These are phyloP conservation scores for Trachelus troglodyta DNA, from an alignment of 2,888 invertebrate species.

Conservation along the genomic window DNA sequence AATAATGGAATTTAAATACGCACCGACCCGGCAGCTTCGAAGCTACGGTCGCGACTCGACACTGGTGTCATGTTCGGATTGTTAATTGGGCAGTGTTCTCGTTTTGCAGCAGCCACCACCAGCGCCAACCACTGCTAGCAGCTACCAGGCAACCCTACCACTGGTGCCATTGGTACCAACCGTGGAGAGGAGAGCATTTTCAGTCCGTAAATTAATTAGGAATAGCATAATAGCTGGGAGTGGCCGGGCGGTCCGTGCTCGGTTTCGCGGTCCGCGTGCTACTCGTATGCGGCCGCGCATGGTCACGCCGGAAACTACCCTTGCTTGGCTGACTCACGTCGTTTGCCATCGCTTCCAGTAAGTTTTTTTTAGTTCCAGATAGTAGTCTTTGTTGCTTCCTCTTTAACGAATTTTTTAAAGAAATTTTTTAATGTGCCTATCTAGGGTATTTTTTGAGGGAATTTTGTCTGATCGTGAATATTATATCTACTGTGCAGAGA, in stretches of 20 bases:
- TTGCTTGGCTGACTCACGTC: neutral
- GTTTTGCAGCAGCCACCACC: constrained; percentile 24
- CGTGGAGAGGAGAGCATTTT: constrained; percentile 32
- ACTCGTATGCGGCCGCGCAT: constrained; percentile 27
- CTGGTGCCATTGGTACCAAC: constrained; percentile 5
- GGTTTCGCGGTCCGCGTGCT: constrained; percentile 32
- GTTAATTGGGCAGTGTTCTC: constrained; percentile 55
- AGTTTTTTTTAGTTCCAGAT: neutral
- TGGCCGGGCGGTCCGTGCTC: constrained; percentile 34
- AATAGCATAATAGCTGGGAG: constrained; percentile 49
- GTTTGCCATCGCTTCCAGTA: neutral
- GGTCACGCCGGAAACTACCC: constrained; percentile 38
- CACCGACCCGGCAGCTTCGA: constrained; percentile 40
- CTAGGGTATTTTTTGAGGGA: neutral
- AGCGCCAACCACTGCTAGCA: neutral
- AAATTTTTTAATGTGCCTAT: neutral
- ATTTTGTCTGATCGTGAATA: neutral
- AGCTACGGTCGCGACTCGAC: constrained; percentile 39
- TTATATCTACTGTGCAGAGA: neutral
- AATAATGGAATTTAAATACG: constrained; percentile 62
- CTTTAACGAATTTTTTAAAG: neutral
- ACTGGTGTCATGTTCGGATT: constrained; percentile 56
- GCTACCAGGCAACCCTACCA: neutral
- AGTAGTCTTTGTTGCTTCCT: neutral
- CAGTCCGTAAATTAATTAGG: constrained; percentile 54